phyloP scores from a whole-genome alignment of 2,888 invertebrate genomes.

The Yponomeuta plumbellus region DNA sequence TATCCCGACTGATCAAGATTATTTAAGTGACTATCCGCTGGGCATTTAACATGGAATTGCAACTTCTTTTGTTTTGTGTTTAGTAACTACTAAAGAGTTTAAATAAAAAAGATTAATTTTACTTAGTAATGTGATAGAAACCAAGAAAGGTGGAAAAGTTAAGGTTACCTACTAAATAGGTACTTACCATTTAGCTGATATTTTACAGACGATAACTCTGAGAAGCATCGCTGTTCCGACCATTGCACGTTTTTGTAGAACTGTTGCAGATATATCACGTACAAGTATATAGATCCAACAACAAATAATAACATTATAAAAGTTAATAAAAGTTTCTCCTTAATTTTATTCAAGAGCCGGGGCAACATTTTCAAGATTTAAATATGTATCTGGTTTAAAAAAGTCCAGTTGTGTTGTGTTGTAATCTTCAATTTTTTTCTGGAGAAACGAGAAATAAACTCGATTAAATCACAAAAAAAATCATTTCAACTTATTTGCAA shows the following conservation, averaged over 20 bases:
- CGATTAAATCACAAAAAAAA: no score
- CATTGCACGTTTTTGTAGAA: conserved; percentile 38
- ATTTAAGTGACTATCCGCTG: no score
- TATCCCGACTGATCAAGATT: no score
- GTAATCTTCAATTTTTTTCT: background rate
- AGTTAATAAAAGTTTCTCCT: conserved; percentile 35
- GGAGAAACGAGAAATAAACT: no score
- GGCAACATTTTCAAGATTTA: conserved; percentile 28
- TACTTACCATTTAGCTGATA: conserved; percentile 54
- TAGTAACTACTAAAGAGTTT: no score
- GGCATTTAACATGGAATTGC: no score
- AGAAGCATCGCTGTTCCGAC: conserved; percentile 49
- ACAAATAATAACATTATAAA: conserved; percentile 34
- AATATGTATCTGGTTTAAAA: background rate
- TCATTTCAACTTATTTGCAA: no score
- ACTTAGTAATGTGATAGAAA: background rate
- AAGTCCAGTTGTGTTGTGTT: background rate
- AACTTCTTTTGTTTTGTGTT: no score
- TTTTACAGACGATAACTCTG: conserved; percentile 52
- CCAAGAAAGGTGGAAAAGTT: background rate
- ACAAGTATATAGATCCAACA: conserved; percentile 40
- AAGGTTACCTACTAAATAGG: background rate
- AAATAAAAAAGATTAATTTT: no score
- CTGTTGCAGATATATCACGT: conserved; percentile 46
- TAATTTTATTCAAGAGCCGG: conserved; percentile 30